phyloP scores from a whole-genome alignment of 1,140 invertebrate species.

The Drosophila bipectinata region DNA sequence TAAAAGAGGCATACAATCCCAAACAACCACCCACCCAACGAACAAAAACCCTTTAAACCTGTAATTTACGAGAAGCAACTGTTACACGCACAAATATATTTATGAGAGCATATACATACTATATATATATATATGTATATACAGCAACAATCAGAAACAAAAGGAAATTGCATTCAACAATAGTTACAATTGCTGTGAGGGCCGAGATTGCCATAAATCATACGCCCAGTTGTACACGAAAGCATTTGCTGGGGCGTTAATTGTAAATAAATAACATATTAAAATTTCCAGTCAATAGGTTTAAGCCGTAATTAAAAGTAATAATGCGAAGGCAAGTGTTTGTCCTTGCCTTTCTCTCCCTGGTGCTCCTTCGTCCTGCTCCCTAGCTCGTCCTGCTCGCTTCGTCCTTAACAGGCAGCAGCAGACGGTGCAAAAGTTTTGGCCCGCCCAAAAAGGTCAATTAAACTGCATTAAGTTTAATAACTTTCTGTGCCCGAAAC shows the following conservation, averaged over 20 bases:
- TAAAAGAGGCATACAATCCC: conserved; percentile 36
- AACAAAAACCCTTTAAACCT: conserved; percentile 19
- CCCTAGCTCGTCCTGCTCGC: background rate
- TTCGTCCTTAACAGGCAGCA: conserved; percentile 43
- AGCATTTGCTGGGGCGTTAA: conserved; percentile 67
- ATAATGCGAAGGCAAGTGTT: conserved; percentile 65
- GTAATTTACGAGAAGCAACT: conserved; percentile 67
- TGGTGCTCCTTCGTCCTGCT: conserved; percentile 21
- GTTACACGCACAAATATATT: conserved; percentile 44
- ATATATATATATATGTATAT: background rate
- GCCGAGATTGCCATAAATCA: conserved; percentile 70
- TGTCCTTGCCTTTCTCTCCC: conserved; percentile 14
- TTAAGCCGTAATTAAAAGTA: conserved; percentile 81
- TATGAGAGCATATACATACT: background rate
- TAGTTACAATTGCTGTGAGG: conserved; percentile 46
- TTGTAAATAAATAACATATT: conserved; percentile 82
- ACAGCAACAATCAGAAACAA: conserved; percentile 20
- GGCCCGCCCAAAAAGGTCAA: conserved; percentile 65
- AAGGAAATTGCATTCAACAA: conserved; percentile 61
- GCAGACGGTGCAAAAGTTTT: conserved; percentile 76
- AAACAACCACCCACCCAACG: background rate
- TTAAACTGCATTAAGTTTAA: conserved; percentile 82
- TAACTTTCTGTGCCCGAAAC: conserved; percentile 70
- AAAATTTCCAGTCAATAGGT: conserved; percentile 81
- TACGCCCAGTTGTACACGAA: conserved; percentile 75